Conservation (phyloP, 2,113 vertebrate genomes). For the Meriones unguiculatus region DNA sequence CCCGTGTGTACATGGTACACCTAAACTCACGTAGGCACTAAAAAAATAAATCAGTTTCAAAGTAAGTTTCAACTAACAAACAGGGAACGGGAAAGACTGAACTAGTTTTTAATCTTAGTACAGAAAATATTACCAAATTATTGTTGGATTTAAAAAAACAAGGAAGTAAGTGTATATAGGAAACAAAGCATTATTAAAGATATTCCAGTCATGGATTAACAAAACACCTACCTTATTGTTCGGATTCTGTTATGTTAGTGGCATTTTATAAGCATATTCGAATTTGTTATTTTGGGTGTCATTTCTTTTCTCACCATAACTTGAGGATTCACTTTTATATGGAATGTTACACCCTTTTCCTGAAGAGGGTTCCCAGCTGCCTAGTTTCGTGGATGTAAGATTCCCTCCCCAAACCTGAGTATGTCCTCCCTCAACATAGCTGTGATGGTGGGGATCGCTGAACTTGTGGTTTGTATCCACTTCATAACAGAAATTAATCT, state of each 20-base stretch:
- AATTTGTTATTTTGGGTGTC: slow-evolving; percentile 6
- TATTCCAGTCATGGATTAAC: not conserved
- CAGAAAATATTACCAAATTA: slow-evolving; percentile 50
- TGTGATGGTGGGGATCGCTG: not conserved
- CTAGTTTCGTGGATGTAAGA: not conserved
- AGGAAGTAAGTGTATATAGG: not conserved
- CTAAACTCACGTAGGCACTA: not conserved
- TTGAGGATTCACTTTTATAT: slow-evolving; percentile 40
- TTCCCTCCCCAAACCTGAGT: not conserved
- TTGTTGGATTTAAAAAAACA: slow-evolving; percentile 2
- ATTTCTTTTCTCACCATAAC: slow-evolving; percentile 38
- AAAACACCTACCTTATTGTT: not conserved
- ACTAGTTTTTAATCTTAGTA: slow-evolving; percentile 11
- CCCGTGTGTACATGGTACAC: no score
- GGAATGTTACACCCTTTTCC: slow-evolving; percentile 20
- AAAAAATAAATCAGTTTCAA: not conserved
- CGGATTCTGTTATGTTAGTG: not conserved
- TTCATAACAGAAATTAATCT: not conserved
- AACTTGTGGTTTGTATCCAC: not conserved
- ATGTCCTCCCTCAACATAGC: not conserved
- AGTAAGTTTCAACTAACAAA: not conserved
- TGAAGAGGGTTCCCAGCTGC: not conserved
- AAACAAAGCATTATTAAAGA: not conserved
- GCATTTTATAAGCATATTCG: not conserved
- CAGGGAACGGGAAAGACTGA: not conserved